Evolutionary conservation across 2,888 invertebrate genomes (phyloP), one percentile per base, ranked within the genome.

Genomic region (Xestia sexstrigata): DNA sequence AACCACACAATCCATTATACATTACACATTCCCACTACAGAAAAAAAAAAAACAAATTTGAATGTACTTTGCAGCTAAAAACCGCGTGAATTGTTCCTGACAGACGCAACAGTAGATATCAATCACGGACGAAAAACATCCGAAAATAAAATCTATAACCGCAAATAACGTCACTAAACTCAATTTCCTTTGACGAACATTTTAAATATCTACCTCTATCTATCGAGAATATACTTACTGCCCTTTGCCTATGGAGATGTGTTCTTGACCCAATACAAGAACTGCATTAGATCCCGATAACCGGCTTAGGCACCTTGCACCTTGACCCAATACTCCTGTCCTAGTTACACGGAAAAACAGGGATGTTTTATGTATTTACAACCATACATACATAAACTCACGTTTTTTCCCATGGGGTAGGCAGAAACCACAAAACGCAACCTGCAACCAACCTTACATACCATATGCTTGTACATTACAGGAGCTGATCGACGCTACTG

Each of bases 231-330:
- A 55, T 35, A 9, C 7, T 13, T n/a, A 20, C 23, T 35, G 13
- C n/a, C 55, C 39, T 66, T 71, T 60, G 66, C 67, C 23, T 23
- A 23, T 42, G 66, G 42, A 75, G 74, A 20, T 39, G n/a, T 76
- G 86, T 30, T 76, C 86, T 82, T 87, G 86, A 87, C 84, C 84
- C 39, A 73, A 75, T 67, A 82, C 76, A 86, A 84, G 74, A 89
- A 88, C 76, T 91, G 90, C 91, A 92, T 92, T 93, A 93, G 84
- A 76, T 86, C 67, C 82, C 91, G 84, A 89, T 94, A 94, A 93
- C 88, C 85, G 71, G 88, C 89, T 93, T 91, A 92, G 79, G 26
- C 47, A 70, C 67, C n/a, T 70, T 55, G 60, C 62, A 85, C 91
- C 91, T 89, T 92, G 91, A 89, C 90, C 91, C 58, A 79, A 26